Base-by-base conservation (phyloP, 2,888 invertebrate genomes). In the Iselma pallidipennis region DNA sequence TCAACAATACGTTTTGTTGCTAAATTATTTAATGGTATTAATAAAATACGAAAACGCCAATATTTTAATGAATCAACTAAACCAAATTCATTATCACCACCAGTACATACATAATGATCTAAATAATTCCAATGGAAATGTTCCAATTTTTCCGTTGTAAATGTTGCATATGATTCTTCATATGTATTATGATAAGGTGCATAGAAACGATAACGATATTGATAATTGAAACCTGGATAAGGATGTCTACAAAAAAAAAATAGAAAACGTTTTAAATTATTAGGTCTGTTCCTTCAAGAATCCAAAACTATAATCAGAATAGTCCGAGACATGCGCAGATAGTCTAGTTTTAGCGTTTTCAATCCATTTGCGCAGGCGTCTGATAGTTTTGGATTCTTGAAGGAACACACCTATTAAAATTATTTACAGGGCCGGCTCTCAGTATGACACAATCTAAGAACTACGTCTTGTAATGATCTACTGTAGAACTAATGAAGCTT, bases 121-220 rank as follows among this genome's bases (percentile, higher is more conserved):
- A 98, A 87, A 78, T 96, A 95, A 82, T 97, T 98, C 98, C 98
- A 98, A 82, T 95, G 96, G 79, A 94, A 98, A 72, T 93, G 95
- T 82, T 98, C 98, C 56, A 97, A 83, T 77, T 95, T 95, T 82
- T 98, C 96, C 0, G 96, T 95, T 1, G 92, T 91, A 81, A 98
- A 98, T 48, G 95, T 92, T 0, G 96, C 96, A 87, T 94, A 94
- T 0, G 96, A 97, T 37, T 95, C 91, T 79, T 96, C 96, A 79
- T 97, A 98, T 0, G 91, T 92, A 70, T 92, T 91, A 79, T 94
- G 94, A 82, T 96, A 91, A 0, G 96, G 96, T 0, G 95, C 95
- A 82, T 94, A 92, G 82, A 96, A 95, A 37, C 95, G 89, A 81
- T 96, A 96, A 14, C 92, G 88, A 80, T 96, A 96, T 80, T 93